Evolutionary conservation across 2,113 vertebrate genomes (phyloP).

Genomic region (Terrapene triunguis): DNA sequence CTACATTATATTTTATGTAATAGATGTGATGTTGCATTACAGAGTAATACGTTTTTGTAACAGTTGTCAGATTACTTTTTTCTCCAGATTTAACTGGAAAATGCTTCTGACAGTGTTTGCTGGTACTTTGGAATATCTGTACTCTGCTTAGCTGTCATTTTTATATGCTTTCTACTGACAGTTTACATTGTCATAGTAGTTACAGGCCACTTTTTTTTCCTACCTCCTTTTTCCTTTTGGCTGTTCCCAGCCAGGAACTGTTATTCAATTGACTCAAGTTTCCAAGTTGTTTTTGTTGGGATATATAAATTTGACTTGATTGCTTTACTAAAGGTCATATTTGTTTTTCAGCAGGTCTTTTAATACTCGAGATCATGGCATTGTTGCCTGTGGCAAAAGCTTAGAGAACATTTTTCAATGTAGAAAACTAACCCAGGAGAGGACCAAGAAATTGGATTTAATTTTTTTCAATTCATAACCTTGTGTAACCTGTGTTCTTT

Average conservation of each 20-base stretch:
- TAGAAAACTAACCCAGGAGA: constrained; percentile 4
- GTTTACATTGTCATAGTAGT: neutral
- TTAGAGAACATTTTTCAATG: neutral
- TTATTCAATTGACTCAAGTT: neutral
- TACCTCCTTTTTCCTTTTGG: neutral
- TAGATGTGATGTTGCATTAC: neutral
- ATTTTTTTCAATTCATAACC: neutral
- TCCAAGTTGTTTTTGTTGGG: neutral
- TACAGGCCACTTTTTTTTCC: neutral
- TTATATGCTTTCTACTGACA: neutral
- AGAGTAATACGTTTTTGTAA: constrained; percentile 20
- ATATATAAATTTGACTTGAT: neutral
- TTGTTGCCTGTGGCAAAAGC: neutral
- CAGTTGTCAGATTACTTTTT: neutral
- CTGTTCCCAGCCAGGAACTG: neutral
- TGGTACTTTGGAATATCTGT: neutral
- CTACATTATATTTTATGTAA: neutral
- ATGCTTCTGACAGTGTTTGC: neutral
- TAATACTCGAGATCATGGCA: neutral
- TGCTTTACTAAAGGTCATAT: neutral
- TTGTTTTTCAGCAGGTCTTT: constrained; percentile 23
- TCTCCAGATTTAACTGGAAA: neutral
- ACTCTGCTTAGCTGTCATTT: neutral
- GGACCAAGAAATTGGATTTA: constrained; percentile 42
- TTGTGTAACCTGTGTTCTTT: constrained; percentile 2